These are phyloP conservation scores for Drosophila chauvacae DNA, from an alignment of 1,140 invertebrate genomes.

Conservation along the genomic window DNA sequence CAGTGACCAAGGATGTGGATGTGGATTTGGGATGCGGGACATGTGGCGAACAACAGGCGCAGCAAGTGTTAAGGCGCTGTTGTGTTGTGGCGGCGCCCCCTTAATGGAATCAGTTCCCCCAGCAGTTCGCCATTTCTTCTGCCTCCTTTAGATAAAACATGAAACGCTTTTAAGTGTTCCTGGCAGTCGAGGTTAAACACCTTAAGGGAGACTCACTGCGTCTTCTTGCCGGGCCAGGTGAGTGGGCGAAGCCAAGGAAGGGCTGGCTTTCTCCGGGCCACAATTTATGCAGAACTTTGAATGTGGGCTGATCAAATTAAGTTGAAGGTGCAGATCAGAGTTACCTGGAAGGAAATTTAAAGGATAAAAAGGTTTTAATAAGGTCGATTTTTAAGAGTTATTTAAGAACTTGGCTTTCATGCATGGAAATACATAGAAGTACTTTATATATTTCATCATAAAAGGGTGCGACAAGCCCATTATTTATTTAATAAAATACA, in stretches of 20 bases:
- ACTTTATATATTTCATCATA: no score
- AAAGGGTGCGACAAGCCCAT: no score
- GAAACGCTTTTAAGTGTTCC: slow-evolving; percentile 66
- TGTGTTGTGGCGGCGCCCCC: slow-evolving; percentile 47
- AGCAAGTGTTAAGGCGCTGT: slow-evolving; percentile 48
- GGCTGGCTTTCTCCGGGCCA: not conserved
- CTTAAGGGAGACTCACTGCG: slow-evolving; percentile 32
- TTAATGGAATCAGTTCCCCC: slow-evolving; percentile 54
- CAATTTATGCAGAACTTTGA: slow-evolving; percentile 18
- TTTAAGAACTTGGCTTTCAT: not conserved
- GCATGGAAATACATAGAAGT: no score
- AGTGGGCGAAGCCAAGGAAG: slow-evolving; percentile 31
- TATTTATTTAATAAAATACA: not conserved
- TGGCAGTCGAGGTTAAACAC: slow-evolving; percentile 66
- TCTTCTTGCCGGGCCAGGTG: slow-evolving; percentile 5
- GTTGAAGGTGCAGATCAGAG: not conserved
- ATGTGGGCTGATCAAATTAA: slow-evolving; percentile 32
- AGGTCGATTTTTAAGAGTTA: not conserved
- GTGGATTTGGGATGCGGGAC: slow-evolving; percentile 33
- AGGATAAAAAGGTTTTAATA: not conserved
- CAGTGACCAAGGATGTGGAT: slow-evolving; percentile 12
- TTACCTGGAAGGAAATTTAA: not conserved
- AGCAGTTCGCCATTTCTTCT: slow-evolving; percentile 12
- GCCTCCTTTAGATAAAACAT: slow-evolving; percentile 58
- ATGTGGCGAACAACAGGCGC: slow-evolving; percentile 49